phyloP scores from a whole-genome alignment of 2,113 vertebrate species.

The Sinosuthora webbiana region DNA sequence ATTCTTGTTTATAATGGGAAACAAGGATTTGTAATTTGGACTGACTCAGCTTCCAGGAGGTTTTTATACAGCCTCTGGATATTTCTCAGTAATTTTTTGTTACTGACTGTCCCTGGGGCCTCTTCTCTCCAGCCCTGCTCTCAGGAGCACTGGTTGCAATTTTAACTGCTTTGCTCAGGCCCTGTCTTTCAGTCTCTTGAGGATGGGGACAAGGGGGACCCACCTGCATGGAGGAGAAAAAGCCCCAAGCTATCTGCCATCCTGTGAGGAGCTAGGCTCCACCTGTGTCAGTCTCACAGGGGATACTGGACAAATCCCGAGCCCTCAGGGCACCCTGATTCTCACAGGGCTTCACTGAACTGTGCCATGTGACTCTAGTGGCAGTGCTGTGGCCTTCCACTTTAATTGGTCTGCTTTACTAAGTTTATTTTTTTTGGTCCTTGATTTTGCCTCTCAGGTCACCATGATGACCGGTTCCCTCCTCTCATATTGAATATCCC shows the following conservation, averaged over 20 bases:
- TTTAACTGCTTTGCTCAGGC: neutral
- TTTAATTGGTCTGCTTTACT: neutral
- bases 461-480: neutral
- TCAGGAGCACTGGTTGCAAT: neutral
- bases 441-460: neutral
- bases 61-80: neutral
- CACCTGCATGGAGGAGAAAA: neutral
- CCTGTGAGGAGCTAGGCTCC: neutral
- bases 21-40: neutral
- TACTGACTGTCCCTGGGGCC: neutral
- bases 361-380: neutral
- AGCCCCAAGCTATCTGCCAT: neutral
- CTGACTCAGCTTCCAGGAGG: neutral
- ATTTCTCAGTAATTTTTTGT: neutral
- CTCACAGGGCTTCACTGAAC: rapidly evolving
- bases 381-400: neutral
- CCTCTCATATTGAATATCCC: neutral
- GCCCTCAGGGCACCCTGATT: neutral
- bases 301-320: neutral
- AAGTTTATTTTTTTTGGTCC: neutral
- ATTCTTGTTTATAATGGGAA: neutral
- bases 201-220: neutral
- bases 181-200: neutral
- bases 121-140: neutral
- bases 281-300: neutral